A percentile compares a stretch with the other conserved stretches of the same genome.
phyloP scores from a whole-genome alignment of 2,888 invertebrate genomes.

The Tromatobia lineatoria region DNA sequence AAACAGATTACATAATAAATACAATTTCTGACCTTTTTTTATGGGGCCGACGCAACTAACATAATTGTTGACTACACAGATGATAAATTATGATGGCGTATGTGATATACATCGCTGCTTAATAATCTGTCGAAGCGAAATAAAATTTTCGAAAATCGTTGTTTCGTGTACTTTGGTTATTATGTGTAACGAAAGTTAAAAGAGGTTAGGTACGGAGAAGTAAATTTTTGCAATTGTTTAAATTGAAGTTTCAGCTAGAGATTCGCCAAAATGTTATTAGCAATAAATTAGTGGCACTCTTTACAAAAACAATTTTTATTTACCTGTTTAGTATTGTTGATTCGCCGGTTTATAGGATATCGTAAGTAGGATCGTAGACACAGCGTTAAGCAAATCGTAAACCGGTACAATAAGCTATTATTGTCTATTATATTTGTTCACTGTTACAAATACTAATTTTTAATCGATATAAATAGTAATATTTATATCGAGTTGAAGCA shows the following conservation, averaged over 20 bases:
- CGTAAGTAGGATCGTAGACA: background rate
- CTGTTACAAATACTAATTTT: background rate
- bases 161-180: background rate
- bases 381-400: background rate
- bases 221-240: background rate
- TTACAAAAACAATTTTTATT: slow-evolving; percentile 2
- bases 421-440: background rate
- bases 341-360: slow-evolving; percentile 12
- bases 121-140: background rate
- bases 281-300: background rate
- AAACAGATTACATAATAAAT: slow-evolving; percentile 53
- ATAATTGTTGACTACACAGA: background rate
- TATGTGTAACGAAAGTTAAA: background rate
- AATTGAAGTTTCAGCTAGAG: background rate
- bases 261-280: background rate
- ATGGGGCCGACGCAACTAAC: background rate
- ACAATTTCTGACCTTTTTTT: slow-evolving; percentile 8
- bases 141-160: background rate
- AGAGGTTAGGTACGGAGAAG: slow-evolving; percentile 13
- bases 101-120: background rate
- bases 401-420: background rate
- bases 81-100: background rate
- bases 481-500: background rate
- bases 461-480: background rate
- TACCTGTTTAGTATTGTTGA: slow-evolving; percentile 39